Evolutionary conservation across 2,113 vertebrate species (phyloP).

Genomic region (Solea senegalensis): DNA sequence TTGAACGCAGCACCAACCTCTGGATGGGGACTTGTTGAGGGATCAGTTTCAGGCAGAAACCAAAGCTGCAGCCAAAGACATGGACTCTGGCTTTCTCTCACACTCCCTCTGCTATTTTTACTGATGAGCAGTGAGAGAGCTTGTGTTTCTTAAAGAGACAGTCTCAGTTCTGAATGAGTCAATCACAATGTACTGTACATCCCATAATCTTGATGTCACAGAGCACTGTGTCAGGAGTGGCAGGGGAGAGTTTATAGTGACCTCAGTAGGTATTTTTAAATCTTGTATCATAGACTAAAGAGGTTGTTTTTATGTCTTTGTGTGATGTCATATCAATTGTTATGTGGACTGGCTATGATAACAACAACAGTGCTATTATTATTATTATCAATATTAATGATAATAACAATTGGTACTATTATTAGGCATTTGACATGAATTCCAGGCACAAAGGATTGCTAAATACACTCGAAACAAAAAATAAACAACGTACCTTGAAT

Average conservation of each 20-base stretch:
- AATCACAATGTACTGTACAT: neutral
- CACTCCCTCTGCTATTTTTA: conserved; percentile 73
- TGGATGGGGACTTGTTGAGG: conserved; percentile 52
- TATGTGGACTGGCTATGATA: too few relatives aligned
- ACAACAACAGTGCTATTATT: too few relatives aligned
- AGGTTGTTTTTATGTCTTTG: neutral
- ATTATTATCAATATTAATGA: too few relatives aligned
- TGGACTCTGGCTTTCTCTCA: conserved; percentile 48
- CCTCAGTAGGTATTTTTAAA: neutral
- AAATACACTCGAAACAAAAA: too few relatives aligned
- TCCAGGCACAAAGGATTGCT: too few relatives aligned
- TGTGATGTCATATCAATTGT: neutral
- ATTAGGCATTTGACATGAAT: too few relatives aligned
- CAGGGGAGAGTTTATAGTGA: neutral
- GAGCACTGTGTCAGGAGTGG: neutral
- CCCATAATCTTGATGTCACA: neutral
- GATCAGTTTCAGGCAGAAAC: conserved; percentile 47
- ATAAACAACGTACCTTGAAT: too few relatives aligned
- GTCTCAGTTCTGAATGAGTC: neutral
- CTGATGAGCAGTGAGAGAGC: conserved; percentile 54
- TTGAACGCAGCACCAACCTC: conserved; percentile 37
- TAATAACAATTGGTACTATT: too few relatives aligned
- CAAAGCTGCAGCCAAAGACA: conserved; percentile 25
- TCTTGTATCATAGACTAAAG: neutral
- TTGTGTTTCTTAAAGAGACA: conserved; percentile 65